Percentiles rank a stretch among this genome's conserved stretches.
phyloP scores from a whole-genome alignment of 2,113 vertebrate genomes.

The Rhagologus leucostigma region DNA sequence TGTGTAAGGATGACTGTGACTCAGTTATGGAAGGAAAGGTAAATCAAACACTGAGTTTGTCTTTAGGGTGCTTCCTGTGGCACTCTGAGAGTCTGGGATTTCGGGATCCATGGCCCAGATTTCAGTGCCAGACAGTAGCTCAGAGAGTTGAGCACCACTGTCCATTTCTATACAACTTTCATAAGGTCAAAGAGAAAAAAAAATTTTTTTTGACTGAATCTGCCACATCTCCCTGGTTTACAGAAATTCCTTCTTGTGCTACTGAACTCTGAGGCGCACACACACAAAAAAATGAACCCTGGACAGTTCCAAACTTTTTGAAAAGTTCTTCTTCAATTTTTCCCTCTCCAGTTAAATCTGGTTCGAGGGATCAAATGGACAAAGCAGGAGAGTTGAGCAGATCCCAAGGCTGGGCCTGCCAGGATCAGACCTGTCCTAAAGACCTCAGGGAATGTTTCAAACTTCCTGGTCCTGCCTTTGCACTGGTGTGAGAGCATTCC shows the following conservation, averaged over 20 bases:
- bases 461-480: neutral
- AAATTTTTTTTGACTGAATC: neutral
- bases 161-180: neutral
- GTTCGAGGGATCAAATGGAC: neutral
- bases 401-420: neutral
- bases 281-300: fast-evolving
- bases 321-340: neutral
- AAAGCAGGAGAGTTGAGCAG: neutral
- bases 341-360: neutral
- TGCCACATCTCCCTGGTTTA: neutral
- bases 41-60: conserved; percentile 15
- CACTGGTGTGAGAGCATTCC: neutral
- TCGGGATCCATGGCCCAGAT: neutral
- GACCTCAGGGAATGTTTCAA: neutral
- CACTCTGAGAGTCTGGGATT: neutral
- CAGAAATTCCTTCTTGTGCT: neutral
- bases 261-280: neutral
- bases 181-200: neutral
- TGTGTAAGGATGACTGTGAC: neutral
- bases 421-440: neutral
- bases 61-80: neutral
- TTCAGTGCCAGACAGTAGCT: neutral
- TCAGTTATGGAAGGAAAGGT: conserved; percentile 11
- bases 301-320: neutral
- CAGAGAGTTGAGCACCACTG: neutral